phyloP scores from a whole-genome alignment of 2,888 invertebrate genomes.

The Empis livida region DNA sequence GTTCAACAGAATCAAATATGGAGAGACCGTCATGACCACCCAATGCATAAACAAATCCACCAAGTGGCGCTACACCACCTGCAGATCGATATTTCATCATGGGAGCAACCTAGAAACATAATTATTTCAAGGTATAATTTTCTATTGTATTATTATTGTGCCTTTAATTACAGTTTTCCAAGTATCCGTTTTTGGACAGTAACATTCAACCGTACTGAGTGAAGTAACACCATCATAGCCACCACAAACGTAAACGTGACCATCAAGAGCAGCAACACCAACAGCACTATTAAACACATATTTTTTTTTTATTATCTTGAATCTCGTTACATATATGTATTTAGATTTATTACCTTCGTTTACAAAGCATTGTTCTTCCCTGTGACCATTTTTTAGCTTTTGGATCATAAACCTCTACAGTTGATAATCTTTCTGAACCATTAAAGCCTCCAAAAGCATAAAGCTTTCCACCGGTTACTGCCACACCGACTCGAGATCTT shows the following conservation, averaged over 20 bases:
- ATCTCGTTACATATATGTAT: background rate
- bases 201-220: conserved; percentile 66
- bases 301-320: background rate
- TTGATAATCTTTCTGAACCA: conserved; percentile 65
- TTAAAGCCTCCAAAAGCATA: conserved; percentile 80
- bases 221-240: conserved; percentile 79
- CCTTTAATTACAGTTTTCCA: conserved; percentile 52
- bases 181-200: conserved; percentile 55
- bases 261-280: conserved; percentile 66
- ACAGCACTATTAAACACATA: conserved; percentile 58
- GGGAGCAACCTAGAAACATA: conserved; percentile 27
- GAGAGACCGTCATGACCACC: conserved; percentile 83
- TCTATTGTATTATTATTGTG: background rate
- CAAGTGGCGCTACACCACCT: conserved; percentile 53
- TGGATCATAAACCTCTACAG: conserved; percentile 76
- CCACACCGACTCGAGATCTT: conserved; percentile 71
- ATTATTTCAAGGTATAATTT: background rate
- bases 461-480: conserved; percentile 62
- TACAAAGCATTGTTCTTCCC: conserved; percentile 67
- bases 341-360: conserved; percentile 46
- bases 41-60: conserved; percentile 62
- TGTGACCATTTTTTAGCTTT: conserved; percentile 57
- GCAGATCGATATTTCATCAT: conserved; percentile 46
- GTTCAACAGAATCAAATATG: conserved; percentile 76
- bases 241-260: conserved; percentile 69